phyloP scores from a whole-genome alignment of 2,888 invertebrate species.

The Therioaphis trifolii region DNA sequence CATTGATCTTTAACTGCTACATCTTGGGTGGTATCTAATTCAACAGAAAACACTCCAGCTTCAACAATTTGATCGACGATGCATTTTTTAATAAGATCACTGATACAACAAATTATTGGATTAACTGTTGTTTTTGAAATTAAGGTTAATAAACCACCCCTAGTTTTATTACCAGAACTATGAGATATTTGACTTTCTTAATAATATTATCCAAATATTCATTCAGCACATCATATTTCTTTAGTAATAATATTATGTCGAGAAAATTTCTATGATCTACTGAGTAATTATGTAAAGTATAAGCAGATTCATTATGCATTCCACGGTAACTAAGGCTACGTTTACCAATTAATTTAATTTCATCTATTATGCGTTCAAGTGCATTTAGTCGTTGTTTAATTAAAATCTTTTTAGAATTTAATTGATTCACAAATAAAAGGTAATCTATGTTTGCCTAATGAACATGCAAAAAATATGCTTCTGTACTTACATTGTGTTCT shows the following conservation, averaged over 20 bases:
- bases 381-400: neutral
- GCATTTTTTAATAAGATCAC: constrained; percentile 26
- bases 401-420: neutral
- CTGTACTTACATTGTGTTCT: neutral
- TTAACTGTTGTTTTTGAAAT: constrained; percentile 28
- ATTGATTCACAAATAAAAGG: no score
- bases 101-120: constrained; percentile 8
- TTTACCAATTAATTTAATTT: constrained; percentile 17
- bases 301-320: constrained; percentile 19
- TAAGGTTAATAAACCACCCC: constrained; percentile 26
- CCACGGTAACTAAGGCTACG: neutral
- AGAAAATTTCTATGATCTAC: neutral
- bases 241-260: neutral
- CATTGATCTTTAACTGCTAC: constrained; percentile 40
- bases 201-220: constrained; percentile 21
- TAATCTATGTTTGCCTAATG: neutral
- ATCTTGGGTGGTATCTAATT: constrained; percentile 39
- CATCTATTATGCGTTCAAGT: constrained; percentile 11
- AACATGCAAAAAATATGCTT: neutral
- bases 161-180: constrained; percentile 10
- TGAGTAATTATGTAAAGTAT: neutral
- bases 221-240: constrained; percentile 7
- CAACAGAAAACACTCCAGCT: constrained; percentile 26
- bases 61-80: neutral
- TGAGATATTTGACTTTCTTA: constrained; percentile 4